These are phyloP conservation scores for Galaxea fascicularis DNA, from an alignment of 92 coral and sea anemone genomes.

Conservation along the genomic window DNA sequence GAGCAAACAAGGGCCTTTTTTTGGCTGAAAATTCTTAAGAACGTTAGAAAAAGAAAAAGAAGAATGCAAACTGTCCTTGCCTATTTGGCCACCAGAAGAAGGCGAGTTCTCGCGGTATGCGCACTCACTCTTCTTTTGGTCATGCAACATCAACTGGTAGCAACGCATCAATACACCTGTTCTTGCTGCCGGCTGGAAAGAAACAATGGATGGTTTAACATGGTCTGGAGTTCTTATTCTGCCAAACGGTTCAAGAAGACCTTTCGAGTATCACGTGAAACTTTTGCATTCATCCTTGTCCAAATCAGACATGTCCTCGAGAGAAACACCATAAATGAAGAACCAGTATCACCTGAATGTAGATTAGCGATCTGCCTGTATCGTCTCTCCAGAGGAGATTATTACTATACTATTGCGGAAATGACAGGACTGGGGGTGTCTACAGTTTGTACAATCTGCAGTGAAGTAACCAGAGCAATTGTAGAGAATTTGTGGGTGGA, in stretches of 20 bases:
- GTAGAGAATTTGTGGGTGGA: slow-evolving; percentile 61
- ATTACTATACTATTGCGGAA: slow-evolving; percentile 70
- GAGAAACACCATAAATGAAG: slow-evolving; percentile 47
- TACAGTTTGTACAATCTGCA: slow-evolving; percentile 59
- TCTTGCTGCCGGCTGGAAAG: slow-evolving; percentile 55
- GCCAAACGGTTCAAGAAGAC: slow-evolving; percentile 59
- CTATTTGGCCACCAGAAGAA: slow-evolving; percentile 14
- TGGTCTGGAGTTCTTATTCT: slow-evolving; percentile 54
- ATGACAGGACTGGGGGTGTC: slow-evolving; percentile 72
- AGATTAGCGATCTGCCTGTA: slow-evolving; percentile 74
- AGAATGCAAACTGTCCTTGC: too few species aligned
- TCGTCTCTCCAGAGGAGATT: slow-evolving; percentile 71
- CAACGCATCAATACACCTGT: slow-evolving; percentile 27
- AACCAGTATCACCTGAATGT: slow-evolving; percentile 63
- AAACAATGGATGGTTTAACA: slow-evolving; percentile 53
- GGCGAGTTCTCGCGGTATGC: neutral
- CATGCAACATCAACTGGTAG: neutral
- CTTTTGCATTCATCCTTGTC: slow-evolving; percentile 52
- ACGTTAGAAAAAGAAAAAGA: neutral
- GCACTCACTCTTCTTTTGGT: slow-evolving; percentile 31
- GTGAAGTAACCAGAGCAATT: slow-evolving; percentile 57
- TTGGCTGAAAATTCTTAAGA: slow-evolving; percentile 2
- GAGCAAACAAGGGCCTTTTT: slow-evolving; percentile 13
- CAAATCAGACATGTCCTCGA: slow-evolving; percentile 57
- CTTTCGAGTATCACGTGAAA: slow-evolving; percentile 56